Conservation (phyloP, 92 coral and sea anemone genomes). For the Micromussa lordhowensis region DNA sequence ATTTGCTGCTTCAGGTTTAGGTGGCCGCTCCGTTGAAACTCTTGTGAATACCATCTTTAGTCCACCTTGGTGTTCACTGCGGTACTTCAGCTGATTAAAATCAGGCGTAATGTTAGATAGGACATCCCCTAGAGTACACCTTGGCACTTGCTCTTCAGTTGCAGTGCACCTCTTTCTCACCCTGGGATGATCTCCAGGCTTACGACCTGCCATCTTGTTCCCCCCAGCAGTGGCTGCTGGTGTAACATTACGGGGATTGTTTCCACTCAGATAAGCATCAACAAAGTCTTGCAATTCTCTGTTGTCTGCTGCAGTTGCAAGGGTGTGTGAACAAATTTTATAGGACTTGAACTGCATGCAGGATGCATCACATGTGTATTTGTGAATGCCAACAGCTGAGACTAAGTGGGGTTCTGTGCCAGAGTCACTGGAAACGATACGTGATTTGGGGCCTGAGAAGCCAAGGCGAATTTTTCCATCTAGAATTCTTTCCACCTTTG, state of each 20-base stretch:
- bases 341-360: slow-evolving; percentile 52
- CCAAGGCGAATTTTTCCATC: slow-evolving; percentile 52
- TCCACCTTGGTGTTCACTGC: slow-evolving; percentile 32
- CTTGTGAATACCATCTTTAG: no score
- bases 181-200: slow-evolving; percentile 41
- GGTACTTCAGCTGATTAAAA: slow-evolving; percentile 36
- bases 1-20: no score
- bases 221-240: slow-evolving; percentile 40
- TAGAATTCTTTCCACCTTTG: slow-evolving; percentile 40
- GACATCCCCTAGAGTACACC: slow-evolving; percentile 28
- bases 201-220: slow-evolving; percentile 48
- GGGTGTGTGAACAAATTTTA: slow-evolving; percentile 47
- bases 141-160: not conserved
- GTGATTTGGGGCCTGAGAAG: slow-evolving; percentile 42
- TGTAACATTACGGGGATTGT: slow-evolving; percentile 29
- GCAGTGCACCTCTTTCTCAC: slow-evolving; percentile 13
- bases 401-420: slow-evolving; percentile 40
- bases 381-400: slow-evolving; percentile 14
- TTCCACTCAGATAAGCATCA: slow-evolving; percentile 8
- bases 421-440: slow-evolving; percentile 45
- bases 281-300: slow-evolving; percentile 45
- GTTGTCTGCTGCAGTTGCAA: slow-evolving; percentile 66
- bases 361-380: slow-evolving; percentile 42
- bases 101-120: slow-evolving; percentile 24
- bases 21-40: no score